Percentiles rank a stretch among this genome's conserved stretches.
Evolutionary conservation across 1,140 invertebrate species (phyloP).

Genomic region (Drosophila rhopaloa): DNA sequence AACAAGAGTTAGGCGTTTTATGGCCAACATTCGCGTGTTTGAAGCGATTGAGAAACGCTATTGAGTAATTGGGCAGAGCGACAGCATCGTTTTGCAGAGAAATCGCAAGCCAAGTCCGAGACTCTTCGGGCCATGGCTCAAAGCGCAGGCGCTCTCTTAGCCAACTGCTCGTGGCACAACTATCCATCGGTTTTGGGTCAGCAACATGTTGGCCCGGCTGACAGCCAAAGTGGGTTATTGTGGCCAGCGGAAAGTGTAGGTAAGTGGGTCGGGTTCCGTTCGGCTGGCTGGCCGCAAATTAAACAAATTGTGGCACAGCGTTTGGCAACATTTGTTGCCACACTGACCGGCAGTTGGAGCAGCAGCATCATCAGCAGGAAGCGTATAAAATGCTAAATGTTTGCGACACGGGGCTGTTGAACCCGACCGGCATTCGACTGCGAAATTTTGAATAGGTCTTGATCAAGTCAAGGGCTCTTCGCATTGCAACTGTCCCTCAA

Average conservation of each 20-base stretch:
- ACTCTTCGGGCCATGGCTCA: constrained; percentile 4
- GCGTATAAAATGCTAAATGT: constrained; percentile 57
- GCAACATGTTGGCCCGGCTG: constrained; percentile 69
- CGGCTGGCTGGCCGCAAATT: constrained; percentile 65
- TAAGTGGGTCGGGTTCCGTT: constrained; percentile 51
- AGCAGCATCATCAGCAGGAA: constrained; percentile 18
- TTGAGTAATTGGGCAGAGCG: constrained; percentile 50
- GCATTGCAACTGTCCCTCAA: constrained; percentile 11
- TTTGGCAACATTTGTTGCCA: constrained; percentile 78
- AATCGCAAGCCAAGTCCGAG: neutral
- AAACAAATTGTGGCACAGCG: constrained; percentile 69
- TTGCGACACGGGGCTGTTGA: constrained; percentile 53
- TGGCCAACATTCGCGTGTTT: constrained; percentile 52
- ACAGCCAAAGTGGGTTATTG: constrained; percentile 63
- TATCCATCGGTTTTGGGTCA: constrained; percentile 57
- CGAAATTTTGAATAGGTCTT: constrained; percentile 15
- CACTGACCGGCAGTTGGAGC: constrained; percentile 23
- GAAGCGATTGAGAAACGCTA: constrained; percentile 50
- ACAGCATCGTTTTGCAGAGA: constrained; percentile 23
- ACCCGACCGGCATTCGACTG: constrained; percentile 18
- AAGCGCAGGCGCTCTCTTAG: constrained; percentile 54
- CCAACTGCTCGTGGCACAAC: neutral
- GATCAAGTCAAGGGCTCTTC: constrained; percentile 27
- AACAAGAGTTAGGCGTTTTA: constrained; percentile 77
- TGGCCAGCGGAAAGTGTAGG: constrained; percentile 41